Conservation (phyloP, 2,113 vertebrate species). For the Vulpes vulpes region DNA sequence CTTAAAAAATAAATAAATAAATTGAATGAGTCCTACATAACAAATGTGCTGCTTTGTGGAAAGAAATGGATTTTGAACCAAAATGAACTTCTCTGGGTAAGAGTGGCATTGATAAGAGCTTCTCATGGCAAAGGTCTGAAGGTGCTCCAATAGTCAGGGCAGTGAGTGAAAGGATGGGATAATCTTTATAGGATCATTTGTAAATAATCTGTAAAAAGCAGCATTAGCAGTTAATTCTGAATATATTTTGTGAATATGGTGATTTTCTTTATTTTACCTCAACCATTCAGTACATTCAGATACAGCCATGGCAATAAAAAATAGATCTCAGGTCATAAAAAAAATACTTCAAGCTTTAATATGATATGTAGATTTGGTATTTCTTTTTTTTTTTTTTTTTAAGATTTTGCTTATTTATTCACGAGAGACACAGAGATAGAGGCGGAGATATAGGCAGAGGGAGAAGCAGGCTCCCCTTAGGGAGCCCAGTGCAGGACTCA, state of each 20-base stretch:
- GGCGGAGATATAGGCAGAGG: no score
- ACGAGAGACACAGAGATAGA: no score
- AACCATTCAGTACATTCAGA: neutral
- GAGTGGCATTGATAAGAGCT: no score
- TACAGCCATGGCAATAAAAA: neutral
- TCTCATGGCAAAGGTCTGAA: neutral
- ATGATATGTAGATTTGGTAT: neutral
- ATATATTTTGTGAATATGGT: neutral
- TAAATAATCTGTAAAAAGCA: neutral
- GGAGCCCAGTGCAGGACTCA: no score
- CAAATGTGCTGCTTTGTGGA: neutral
- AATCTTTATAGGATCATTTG: neutral
- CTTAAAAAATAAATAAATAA: neutral
- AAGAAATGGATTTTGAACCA: neutral
- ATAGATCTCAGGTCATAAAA: neutral
- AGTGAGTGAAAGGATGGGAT: neutral
- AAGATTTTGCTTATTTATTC: no score
- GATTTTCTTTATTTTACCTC: neutral
- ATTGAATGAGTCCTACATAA: neutral
- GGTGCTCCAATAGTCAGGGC: rapidly evolving
- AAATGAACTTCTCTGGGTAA: neutral
- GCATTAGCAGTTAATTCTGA: neutral
- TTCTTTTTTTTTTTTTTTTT: neutral
- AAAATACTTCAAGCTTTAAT: neutral
- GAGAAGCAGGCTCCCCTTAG: no score